Base-by-base conservation (phyloP, 2,888 invertebrate species). In the Heteromyza rotundicornis region DNA sequence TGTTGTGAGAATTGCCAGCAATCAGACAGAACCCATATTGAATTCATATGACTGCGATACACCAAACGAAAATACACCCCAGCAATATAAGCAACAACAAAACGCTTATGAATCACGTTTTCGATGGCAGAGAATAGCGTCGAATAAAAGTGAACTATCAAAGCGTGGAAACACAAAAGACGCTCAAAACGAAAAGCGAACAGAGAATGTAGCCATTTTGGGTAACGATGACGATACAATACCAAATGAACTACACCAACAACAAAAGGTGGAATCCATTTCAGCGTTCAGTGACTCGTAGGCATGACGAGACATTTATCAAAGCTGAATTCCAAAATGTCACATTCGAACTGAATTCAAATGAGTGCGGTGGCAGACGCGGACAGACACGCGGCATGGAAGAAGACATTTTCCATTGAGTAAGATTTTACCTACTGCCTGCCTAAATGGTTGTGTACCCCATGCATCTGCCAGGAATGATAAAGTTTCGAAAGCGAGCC, bases 131-230 rank as follows among this genome's bases (percentile, higher is more conserved):
- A n/a, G n/a, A 52, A 32, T 54, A 53, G 47, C 54, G 57, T 62
- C 53, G 36, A 44, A 61, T 52, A 58, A 55, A 63, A 67, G 66
- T 64, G 63, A 64, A 67, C 59, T 44, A 57, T 62, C 62, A 55
- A 64, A 69, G 62, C 59, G 55, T 62, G 62, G 40, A 64, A 60
- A 27, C 55, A 23, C 59, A 50, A 65, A 59, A 65, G 64, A 57
- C 36, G 32, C n/a, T 62, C 53, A 62, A 63, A 59, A 59, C 64
- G 57, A 59, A 57, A 62, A 64, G 64, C 62, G 57, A 63, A 62
- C 65, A 74, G 70, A 77, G 67, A 76, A 74, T 74, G 68, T 75
- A 74, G 77, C 77, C 74, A 76, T 77, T 74, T 74, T 77, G 76
- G 67, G 69, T 70, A 70, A 71, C 68, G 74, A 76, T 71, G 69